Conservation (phyloP, 64 coral and sea anemone genomes). For the Dendronephthya gigantea region DNA sequence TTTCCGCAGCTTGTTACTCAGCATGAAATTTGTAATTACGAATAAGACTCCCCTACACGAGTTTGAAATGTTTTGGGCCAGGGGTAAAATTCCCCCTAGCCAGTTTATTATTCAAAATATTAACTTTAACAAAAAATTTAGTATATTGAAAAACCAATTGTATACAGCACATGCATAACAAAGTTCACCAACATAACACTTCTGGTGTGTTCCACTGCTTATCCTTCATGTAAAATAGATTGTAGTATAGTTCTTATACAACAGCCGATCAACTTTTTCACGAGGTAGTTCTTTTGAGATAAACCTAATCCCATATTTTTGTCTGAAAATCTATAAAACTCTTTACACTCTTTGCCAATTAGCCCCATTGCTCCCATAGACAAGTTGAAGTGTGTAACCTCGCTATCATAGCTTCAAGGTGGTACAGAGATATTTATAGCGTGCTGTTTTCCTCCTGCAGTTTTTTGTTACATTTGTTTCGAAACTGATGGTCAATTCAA, state of each 20-base stretch:
- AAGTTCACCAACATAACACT: too few species aligned
- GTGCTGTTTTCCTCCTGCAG: background rate
- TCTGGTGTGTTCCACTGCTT: too few species aligned
- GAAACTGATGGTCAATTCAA: background rate
- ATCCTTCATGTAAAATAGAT: too few species aligned
- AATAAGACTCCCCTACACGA: too few species aligned
- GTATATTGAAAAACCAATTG: too few species aligned
- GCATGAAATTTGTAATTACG: too few species aligned
- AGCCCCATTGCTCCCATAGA: background rate
- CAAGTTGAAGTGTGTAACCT: constrained; percentile 1
- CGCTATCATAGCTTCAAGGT: background rate
- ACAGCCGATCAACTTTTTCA: background rate
- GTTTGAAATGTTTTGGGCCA: too few species aligned
- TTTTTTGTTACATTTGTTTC: constrained; percentile 11
- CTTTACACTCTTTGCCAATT: background rate
- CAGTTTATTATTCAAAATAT: too few species aligned
- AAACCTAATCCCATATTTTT: background rate
- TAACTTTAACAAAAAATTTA: too few species aligned
- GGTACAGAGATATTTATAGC: background rate
- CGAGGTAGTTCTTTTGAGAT: background rate
- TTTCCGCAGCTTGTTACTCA: too few species aligned
- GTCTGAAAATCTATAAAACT: background rate
- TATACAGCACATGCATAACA: too few species aligned
- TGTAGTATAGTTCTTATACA: background rate
- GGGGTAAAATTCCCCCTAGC: too few species aligned